Base-by-base conservation (phyloP, 2,888 invertebrate genomes). In the Lycaena phlaeas region DNA sequence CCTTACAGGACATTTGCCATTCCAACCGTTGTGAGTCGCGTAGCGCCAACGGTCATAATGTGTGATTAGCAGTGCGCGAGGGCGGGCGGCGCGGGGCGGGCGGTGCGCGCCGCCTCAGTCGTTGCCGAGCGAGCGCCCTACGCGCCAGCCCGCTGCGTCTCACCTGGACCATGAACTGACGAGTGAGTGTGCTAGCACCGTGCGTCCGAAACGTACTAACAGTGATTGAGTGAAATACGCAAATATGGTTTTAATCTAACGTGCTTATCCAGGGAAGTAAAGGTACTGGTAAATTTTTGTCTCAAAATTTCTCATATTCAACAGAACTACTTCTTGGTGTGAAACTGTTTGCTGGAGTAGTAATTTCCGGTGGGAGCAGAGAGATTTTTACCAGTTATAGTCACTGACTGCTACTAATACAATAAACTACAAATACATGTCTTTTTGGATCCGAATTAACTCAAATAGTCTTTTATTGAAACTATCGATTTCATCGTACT, bases 51-150 rank as follows among this genome's bases (percentile, higher is more conserved):
- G 34, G 38, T 34, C 34, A 12, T 34, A 22, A 22, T 34, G 34
- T 34, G 22, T 34, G 34, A 34, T 34, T 34, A 34, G 34, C 34
- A 12, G 3, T 9, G 12, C 36, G 41, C 36, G 41, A 27, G 18
- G 39, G 14, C 41, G 38, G 25, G 40, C 31, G 36, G 36, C 12
- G 40, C 29, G 25, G 25, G 27, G 36, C 14, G 41, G 5, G 43
- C 17, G 18, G 28, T 30, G 42, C 34, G 40, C 37, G 46, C 38
- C 42, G 46, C 45, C 28, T 27, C 41, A 44, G 42, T 48, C 47
- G 48, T 41, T 38, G 34, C 34, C 40, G 39, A 43, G 48, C 40
- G 40, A 43, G 42, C 36, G 44, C 36, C 41, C 42, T 38, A 41
- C 43, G 41, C 46, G 46, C 43, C 43, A 48, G 30, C 38, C n/a